These are phyloP conservation scores for Epizoanthus rinbou DNA, from an alignment of 92 coral and sea anemone genomes.

Conservation along the genomic window DNA sequence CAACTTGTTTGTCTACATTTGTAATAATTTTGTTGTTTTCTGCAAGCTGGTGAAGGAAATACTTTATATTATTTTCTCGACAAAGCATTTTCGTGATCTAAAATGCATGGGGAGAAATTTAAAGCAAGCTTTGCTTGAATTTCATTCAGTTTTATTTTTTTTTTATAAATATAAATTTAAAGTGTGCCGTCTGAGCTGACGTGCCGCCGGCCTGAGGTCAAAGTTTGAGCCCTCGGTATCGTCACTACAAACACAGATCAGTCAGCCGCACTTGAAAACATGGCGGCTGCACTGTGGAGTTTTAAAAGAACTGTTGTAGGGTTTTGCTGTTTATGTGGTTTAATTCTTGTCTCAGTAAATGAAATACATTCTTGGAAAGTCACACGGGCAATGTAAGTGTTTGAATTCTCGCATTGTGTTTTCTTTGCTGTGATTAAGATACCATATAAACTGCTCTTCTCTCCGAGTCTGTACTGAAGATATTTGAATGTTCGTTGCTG, in stretches of 20 bases:
- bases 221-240: conserved; percentile 42
- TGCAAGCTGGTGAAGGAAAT: not conserved
- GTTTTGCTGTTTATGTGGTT: conserved; percentile 27
- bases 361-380: conserved; percentile 22
- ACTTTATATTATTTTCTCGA: conserved; percentile 4
- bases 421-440: conserved; percentile 36
- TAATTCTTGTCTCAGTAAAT: conserved; percentile 25
- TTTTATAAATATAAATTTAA: too few species aligned
- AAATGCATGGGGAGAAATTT: not conserved
- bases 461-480: not conserved
- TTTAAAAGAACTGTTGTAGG: conserved; percentile 27
- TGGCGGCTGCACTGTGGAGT: conserved; percentile 41
- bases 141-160: not conserved
- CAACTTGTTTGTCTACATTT: conserved; percentile 12
- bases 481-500: conserved; percentile 4
- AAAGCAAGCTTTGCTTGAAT: conserved; percentile 25
- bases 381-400: conserved; percentile 34
- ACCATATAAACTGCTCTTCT: conserved; percentile 37
- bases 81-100: not conserved
- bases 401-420: conserved; percentile 4
- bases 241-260: not conserved
- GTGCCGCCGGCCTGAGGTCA: conserved; percentile 17
- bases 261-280: conserved; percentile 40
- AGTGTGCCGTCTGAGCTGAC: not conserved
- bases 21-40: not conserved